phyloP scores from a whole-genome alignment of 2,888 invertebrate genomes.

The Anaspis maculata region DNA sequence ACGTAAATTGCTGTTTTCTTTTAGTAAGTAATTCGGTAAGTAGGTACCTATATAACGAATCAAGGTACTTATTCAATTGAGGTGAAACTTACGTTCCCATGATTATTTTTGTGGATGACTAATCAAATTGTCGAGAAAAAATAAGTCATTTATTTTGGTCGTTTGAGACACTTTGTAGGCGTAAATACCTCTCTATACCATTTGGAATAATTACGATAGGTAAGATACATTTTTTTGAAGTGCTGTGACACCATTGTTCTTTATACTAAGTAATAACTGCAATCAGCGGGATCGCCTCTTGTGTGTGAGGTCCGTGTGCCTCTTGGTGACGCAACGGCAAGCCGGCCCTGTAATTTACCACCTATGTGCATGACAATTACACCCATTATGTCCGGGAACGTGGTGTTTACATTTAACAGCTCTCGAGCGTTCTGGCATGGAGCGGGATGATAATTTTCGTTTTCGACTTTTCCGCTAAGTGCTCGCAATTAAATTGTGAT shows the following conservation, averaged over 20 bases:
- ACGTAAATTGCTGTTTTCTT: not conserved
- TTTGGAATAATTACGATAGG: no score
- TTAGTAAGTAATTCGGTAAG: not conserved
- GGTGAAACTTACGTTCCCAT: no score
- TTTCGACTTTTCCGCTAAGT: slow-evolving; percentile 1
- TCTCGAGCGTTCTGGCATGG: slow-evolving; percentile 8
- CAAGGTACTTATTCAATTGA: no score
- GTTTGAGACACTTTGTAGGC: no score
- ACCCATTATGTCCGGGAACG: slow-evolving; percentile 11
- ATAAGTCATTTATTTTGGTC: no score
- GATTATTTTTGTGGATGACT: no score
- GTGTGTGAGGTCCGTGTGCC: slow-evolving; percentile 15
- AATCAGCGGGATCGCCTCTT: slow-evolving; percentile 6
- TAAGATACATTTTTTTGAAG: no score
- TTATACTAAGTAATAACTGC: slow-evolving; percentile 11
- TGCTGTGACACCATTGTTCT: slow-evolving; percentile 16
- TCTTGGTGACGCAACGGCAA: slow-evolving; percentile 16
- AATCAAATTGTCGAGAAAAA: no score
- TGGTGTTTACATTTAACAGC: slow-evolving; percentile 13
- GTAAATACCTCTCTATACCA: no score
- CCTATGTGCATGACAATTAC: slow-evolving; percentile 14
- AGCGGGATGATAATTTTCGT: slow-evolving; percentile 9
- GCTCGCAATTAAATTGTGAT: no score
- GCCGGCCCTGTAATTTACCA: slow-evolving; percentile 16
- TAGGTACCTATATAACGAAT: no score